Percentiles rank a stretch among this genome's conserved stretches.
phyloP scores from a whole-genome alignment of 2,797 vertebrate species.

The Pangasius larnaudii region DNA sequence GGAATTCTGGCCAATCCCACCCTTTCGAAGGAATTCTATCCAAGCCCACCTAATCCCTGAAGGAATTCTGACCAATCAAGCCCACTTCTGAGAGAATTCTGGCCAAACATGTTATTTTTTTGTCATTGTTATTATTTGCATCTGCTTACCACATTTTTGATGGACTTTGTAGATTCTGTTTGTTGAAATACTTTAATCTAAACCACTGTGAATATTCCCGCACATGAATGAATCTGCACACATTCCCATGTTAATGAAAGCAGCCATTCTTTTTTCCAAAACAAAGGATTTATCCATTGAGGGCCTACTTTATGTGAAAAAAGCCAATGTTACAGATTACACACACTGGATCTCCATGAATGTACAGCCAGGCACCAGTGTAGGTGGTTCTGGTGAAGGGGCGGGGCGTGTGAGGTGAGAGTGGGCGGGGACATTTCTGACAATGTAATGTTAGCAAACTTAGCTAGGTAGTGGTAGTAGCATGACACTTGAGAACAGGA shows the following conservation, averaged over 20 bases:
- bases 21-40: not conserved
- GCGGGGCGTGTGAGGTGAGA: no score
- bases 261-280: not conserved
- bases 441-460: not conserved
- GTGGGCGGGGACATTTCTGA: no score
- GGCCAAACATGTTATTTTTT: not conserved
- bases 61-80: not conserved
- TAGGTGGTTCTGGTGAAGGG: no score
- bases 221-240: not conserved
- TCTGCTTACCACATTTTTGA: not conserved
- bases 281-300: not conserved
- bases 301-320: not conserved
- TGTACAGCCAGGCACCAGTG: not conserved
- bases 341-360: not conserved
- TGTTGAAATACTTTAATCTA: not conserved
- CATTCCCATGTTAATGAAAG: not conserved
- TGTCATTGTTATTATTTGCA: not conserved
- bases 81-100: not conserved
- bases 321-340: not conserved
- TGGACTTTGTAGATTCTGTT: not conserved
- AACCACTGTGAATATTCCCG: not conserved
- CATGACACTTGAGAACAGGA: not conserved
- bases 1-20: not conserved
- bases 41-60: not conserved
- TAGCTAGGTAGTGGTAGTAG: not conserved